Evolutionary conservation across 2,888 invertebrate species (phyloP), one percentile per base, ranked within the genome.

Genomic region (Theretra japonica): DNA sequence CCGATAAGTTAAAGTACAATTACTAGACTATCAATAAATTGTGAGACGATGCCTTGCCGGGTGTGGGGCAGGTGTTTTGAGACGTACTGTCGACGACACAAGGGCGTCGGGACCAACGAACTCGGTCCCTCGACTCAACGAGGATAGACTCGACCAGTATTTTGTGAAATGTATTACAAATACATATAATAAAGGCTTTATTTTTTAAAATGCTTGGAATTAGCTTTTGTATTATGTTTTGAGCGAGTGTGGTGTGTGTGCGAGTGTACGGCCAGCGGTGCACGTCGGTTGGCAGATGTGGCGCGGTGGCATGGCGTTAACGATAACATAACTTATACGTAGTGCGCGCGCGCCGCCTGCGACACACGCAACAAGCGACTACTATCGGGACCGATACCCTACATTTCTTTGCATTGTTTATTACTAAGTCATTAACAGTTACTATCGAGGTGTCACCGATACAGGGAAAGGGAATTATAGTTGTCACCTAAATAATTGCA

Each of bases 281-380:
- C 71, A 73, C 70, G 75, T 74, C 78, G 71, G 79, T 77, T 77
- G 75, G 80, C 78, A 78, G 79, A 79, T 79, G 80, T 73, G 75
- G 75, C 70, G 58, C 19, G 30, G 53, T 53, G 53, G 53, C 71
- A n/a, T 53, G 53, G 53, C 71, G 57, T 59, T 59, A 58, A 30
- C 70, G 74, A 70, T 70, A 72, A 30, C 59, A 59, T 71, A 68
- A 71, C 58, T 59, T 68, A 48, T 68, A 58, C 21, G 33, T 56
- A 28, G 65, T 65, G 33, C 41, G 41, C 41, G 7, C 28, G 23
- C 50, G 73, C 58, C 73, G 70, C 73, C 72, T 73, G 59, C 41
- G 30, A n/a, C 25, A n/a, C 25, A 71, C 69, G 71, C 73, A 69
- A 74, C 73, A 57, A 73, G 48, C 48, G 48, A 68, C 68, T 41